These are phyloP conservation scores for Dolomedes plantarius DNA, from an alignment of 2,888 invertebrate genomes.

Conservation along the genomic window DNA sequence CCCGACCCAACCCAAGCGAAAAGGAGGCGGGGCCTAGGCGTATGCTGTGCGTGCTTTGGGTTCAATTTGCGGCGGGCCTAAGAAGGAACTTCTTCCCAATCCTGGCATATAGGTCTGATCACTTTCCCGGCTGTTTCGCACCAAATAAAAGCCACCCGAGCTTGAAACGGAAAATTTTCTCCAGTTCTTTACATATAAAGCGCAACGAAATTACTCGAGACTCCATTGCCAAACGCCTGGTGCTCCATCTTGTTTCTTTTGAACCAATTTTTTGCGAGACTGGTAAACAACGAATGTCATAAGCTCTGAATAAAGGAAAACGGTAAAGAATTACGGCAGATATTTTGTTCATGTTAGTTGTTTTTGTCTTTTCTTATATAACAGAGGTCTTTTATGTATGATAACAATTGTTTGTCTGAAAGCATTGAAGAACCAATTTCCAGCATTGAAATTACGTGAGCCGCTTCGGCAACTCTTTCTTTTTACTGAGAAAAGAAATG, in stretches of 20 bases:
- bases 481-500: not conserved
- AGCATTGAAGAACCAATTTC: not conserved
- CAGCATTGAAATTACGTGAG: not conserved
- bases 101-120: too few relatives aligned
- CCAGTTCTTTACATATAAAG: not conserved
- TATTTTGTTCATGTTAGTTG: not conserved
- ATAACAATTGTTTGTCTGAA: not conserved
- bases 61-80: too few relatives aligned
- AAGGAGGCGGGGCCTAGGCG: too few relatives aligned
- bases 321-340: not conserved
- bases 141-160: not conserved
- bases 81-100: too few relatives aligned
- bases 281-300: not conserved
- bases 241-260: not conserved
- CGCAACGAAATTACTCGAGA: not conserved
- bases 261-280: not conserved
- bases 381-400: not conserved
- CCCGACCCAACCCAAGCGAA: too few relatives aligned
- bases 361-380: not conserved
- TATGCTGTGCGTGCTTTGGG: too few relatives aligned
- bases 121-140: too few relatives aligned
- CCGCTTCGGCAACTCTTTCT: not conserved
- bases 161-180: not conserved
- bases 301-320: not conserved
- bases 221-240: not conserved